A percentile compares a stretch with the other conserved stretches of the same genome.
phyloP scores from a whole-genome alignment of 1,140 invertebrate species.

The Chymomyza costata region DNA sequence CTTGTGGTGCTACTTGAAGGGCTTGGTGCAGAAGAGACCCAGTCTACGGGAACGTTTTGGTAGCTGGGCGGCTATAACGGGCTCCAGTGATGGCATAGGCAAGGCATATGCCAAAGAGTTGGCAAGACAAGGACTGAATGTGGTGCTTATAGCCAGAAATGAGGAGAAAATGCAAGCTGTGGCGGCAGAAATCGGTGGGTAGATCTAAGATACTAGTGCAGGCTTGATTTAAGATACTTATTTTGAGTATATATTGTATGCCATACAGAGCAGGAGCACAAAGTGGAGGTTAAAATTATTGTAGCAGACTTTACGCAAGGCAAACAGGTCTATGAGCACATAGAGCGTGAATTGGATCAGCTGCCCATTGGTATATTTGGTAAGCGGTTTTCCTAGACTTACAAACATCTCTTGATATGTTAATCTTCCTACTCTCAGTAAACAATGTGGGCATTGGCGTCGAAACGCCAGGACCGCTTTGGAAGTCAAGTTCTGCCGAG shows the following conservation, averaged over 20 bases:
- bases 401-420: neutral
- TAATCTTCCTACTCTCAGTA: constrained; percentile 79
- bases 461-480: constrained; percentile 85
- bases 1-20: constrained; percentile 14
- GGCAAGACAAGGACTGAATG: constrained; percentile 85
- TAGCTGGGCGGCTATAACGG: constrained; percentile 82
- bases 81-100: constrained; percentile 96
- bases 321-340: constrained; percentile 80
- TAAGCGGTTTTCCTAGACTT: constrained; percentile 77
- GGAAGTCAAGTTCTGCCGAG: constrained; percentile 82
- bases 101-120: constrained; percentile 91
- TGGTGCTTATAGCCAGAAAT: constrained; percentile 89
- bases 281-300: constrained; percentile 84
- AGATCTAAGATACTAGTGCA: too few species aligned
- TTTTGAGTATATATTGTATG: neutral
- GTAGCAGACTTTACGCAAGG: constrained; percentile 88
- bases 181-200: constrained; percentile 84
- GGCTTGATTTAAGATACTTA: too few species aligned
- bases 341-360: constrained; percentile 81
- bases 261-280: constrained; percentile 65
- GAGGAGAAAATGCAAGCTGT: constrained; percentile 83
- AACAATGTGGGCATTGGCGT: constrained; percentile 93
- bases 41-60: constrained; percentile 45
- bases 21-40: constrained; percentile 1
- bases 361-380: constrained; percentile 87